A percentile compares a stretch with the other conserved stretches of the same genome.
Conservation (phyloP, 2,888 invertebrate genomes). For the Idaea biselata region DNA sequence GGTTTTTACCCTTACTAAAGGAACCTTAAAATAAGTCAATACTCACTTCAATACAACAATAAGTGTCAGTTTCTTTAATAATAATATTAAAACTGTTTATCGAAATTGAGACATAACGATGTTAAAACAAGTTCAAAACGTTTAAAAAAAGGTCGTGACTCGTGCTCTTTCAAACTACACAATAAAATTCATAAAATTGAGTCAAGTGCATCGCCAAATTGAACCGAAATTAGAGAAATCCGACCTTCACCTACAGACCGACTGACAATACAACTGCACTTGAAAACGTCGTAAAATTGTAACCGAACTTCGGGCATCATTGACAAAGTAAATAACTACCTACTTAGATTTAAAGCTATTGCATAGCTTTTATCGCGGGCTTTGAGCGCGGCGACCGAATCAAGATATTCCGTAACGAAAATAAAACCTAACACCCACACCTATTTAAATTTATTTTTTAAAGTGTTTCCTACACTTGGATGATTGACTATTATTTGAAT, state of each 20-base stretch:
- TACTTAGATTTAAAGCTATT: not conserved
- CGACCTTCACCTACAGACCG: slow-evolving; percentile 24
- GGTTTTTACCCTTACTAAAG: no score
- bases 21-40: no score
- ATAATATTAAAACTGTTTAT: no score
- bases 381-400: no score
- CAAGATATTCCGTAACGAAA: no score
- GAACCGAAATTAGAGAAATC: slow-evolving; percentile 17
- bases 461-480: no score
- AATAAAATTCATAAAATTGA: slow-evolving; percentile 16
- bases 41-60: no score
- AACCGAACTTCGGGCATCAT: not conserved
- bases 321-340: not conserved
- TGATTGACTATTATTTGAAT: no score
- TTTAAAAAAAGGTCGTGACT: not conserved
- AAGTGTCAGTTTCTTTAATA: no score
- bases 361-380: no score
- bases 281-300: slow-evolving; percentile 19
- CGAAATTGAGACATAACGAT: not conserved
- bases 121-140: not conserved
- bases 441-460: no score
- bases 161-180: not conserved
- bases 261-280: slow-evolving; percentile 14
- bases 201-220: slow-evolving; percentile 27
- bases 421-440: no score